Evolutionary conservation across 2,797 vertebrate genomes (phyloP).

Genomic region (Ptychobarbus kaznakovi): DNA sequence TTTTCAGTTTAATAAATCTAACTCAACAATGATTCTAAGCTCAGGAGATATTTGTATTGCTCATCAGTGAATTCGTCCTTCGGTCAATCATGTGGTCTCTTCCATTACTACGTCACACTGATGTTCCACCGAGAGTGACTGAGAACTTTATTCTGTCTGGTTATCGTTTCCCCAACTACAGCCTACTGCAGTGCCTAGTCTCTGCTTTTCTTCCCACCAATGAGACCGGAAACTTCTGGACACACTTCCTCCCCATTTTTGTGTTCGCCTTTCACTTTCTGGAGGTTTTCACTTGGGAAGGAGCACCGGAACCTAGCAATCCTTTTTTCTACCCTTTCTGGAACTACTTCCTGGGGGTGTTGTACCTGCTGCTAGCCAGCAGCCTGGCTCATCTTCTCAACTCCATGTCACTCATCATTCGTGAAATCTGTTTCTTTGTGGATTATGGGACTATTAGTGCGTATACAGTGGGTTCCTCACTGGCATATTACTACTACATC

Average conservation of each 20-base stretch:
- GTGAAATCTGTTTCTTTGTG: conserved; percentile 80
- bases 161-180: conserved; percentile 84
- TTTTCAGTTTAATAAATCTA: not conserved
- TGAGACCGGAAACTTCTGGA: conserved; percentile 87
- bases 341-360: conserved; percentile 81
- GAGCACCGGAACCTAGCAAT: conserved; percentile 49
- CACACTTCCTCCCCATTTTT: conserved; percentile 83
- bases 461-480: conserved; percentile 76
- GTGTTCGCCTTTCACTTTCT: conserved; percentile 77
- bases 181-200: conserved; percentile 76
- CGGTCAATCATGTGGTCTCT: conserved; percentile 67
- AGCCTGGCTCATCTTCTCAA: conserved; percentile 81
- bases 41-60: conserved; percentile 26
- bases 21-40: not conserved
- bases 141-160: conserved; percentile 84
- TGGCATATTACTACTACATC: conserved; percentile 77
- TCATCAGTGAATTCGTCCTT: not conserved
- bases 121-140: conserved; percentile 77
- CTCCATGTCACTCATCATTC: conserved; percentile 81
- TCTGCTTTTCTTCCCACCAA: conserved; percentile 85
- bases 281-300: conserved; percentile 77
- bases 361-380: conserved; percentile 79
- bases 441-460: conserved; percentile 80
- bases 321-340: conserved; percentile 81
- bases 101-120: conserved; percentile 77